Percentiles rank a stretch among this genome's conserved stretches.
phyloP scores from a whole-genome alignment of 2,797 vertebrate species.

The Arrhamphus sclerolepis region DNA sequence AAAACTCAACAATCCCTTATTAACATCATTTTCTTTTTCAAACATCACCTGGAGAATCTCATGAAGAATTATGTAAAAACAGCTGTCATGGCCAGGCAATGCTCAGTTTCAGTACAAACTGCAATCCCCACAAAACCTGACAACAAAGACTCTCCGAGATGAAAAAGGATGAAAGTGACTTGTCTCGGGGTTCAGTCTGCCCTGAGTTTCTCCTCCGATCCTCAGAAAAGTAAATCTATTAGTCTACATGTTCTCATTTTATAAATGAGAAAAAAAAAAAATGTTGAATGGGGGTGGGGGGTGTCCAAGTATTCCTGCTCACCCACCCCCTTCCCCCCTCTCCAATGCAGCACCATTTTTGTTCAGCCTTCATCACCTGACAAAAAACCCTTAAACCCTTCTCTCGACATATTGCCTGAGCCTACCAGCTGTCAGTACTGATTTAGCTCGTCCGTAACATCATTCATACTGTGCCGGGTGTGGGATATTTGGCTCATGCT shows the following conservation, averaged over 20 bases:
- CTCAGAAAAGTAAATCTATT: no score
- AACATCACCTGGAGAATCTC: conserved; percentile 42
- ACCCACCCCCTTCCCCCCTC: not conserved
- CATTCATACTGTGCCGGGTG: conserved; percentile 22
- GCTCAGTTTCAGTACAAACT: conserved; percentile 33
- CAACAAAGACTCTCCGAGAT: no score
- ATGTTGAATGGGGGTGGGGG: no score
- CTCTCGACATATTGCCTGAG: conserved; percentile 28
- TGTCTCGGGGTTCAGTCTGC: not conserved
- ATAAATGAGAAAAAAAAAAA: no score
- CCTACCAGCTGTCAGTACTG: conserved; percentile 44
- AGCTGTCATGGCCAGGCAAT: conserved; percentile 36
- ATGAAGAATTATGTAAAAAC: conserved; percentile 53
- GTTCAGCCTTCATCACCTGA: conserved; percentile 35
- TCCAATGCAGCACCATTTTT: not conserved
- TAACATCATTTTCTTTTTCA: no score
- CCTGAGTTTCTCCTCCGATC: no score
- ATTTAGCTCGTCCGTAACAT: conserved; percentile 38
- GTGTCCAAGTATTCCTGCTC: not conserved
- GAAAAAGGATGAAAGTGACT: not conserved
- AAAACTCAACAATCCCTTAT: no score
- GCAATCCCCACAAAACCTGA: conserved; percentile 34
- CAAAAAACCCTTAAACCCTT: conserved; percentile 34
- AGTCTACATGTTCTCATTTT: no score
- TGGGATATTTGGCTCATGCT: conserved; percentile 42